These are phyloP conservation scores for Mesitornis unicolor DNA, from an alignment of 2,113 vertebrate genomes.

Conservation along the genomic window DNA sequence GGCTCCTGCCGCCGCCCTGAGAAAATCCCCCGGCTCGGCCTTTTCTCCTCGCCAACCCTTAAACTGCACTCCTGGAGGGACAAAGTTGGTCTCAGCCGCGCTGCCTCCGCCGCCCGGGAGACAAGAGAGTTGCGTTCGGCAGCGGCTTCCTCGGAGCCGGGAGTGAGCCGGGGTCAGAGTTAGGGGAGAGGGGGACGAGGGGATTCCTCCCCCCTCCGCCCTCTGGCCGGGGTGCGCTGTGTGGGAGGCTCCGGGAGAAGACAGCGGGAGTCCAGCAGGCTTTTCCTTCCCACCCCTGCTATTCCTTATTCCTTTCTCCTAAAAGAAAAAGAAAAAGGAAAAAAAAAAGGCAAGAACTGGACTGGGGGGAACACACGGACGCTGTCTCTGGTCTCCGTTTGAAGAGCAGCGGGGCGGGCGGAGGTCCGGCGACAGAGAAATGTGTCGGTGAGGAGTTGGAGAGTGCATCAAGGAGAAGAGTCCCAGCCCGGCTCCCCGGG, in stretches of 20 bases:
- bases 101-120: constrained; percentile 18
- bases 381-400: not conserved
- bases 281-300: constrained; percentile 21
- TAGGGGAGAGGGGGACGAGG: constrained; percentile 19
- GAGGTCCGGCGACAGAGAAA: not conserved
- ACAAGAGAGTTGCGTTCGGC: not conserved
- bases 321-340: not conserved
- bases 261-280: not conserved
- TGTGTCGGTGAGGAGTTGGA: constrained; percentile 57
- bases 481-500: too few species aligned
- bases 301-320: not conserved
- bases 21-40: not conserved
- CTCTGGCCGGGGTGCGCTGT: not conserved
- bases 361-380: not conserved
- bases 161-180: constrained; percentile 21
- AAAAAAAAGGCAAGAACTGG: not conserved
- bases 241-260: constrained; percentile 21
- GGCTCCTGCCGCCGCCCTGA: not conserved
- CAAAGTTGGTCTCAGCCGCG: constrained; percentile 45
- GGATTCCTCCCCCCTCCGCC: not conserved
- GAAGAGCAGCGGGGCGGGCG: constrained; percentile 9
- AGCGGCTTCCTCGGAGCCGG: not conserved
- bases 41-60: not conserved
- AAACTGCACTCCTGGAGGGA: constrained; percentile 39
- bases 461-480: not conserved